Evolutionary conservation across 1,140 invertebrate species (phyloP).

Genomic region (Chionoecetes opilio): DNA sequence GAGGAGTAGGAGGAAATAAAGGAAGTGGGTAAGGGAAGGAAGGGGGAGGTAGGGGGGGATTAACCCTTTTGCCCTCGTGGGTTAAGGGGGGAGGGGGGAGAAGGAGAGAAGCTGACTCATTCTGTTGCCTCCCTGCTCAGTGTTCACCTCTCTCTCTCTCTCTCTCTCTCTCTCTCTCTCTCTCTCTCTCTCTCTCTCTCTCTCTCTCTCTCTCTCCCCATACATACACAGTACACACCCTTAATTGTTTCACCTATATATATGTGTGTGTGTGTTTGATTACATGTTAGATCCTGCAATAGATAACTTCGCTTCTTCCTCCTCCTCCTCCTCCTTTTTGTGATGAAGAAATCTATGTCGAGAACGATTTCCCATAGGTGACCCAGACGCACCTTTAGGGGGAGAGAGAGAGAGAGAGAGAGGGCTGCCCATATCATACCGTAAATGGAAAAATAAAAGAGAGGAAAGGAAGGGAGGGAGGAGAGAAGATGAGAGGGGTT

Average conservation of each 20-base stretch:
- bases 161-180: not conserved
- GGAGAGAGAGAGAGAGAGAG: conserved; percentile 22
- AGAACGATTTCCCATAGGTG: conserved; percentile 14
- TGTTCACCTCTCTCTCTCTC: not conserved
- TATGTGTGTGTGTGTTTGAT: not conserved
- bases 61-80: not conserved
- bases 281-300: not conserved
- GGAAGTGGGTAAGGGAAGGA: conserved; percentile 11
- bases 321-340: not conserved
- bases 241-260: no score
- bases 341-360: not conserved
- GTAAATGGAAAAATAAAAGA: not conserved
- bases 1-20: conserved; percentile 13
- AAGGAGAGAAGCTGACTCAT: not conserved
- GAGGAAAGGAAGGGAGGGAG: not conserved
- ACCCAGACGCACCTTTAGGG: no score
- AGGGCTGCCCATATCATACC: not conserved
- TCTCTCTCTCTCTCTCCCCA: no score
- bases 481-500: not conserved
- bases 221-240: no score
- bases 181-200: not conserved
- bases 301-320: not conserved
- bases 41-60: conserved; percentile 29
- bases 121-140: conserved; percentile 15
- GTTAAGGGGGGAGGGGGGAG: conserved; percentile 8